These are phyloP conservation scores for Sebastes paucispinis DNA, from an alignment of 2,797 vertebrate species.

Conservation along the genomic window DNA sequence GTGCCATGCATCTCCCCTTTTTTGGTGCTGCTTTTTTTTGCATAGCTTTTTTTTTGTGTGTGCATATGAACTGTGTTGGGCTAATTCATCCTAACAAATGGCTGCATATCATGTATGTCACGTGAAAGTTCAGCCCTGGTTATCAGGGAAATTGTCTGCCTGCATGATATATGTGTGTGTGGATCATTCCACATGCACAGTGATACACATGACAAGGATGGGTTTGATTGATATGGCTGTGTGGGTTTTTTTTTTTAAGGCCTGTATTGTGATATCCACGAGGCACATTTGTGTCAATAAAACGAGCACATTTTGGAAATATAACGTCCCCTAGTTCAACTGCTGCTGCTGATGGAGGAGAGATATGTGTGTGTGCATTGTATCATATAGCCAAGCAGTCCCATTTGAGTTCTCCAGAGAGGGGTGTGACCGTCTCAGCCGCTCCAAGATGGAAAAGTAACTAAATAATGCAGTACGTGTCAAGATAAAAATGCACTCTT, in stretches of 20 bases:
- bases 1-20: too few relatives aligned
- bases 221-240: conserved; percentile 22
- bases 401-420: conserved; percentile 75
- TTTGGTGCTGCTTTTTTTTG: conserved; percentile 26
- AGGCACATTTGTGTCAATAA: conserved; percentile 29
- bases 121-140: conserved; percentile 71
- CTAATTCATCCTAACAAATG: conserved; percentile 67
- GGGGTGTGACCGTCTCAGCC: conserved; percentile 79
- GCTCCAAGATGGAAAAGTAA: conserved; percentile 69
- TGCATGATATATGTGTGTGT: conserved; percentile 8
- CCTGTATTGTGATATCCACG: conserved; percentile 29
- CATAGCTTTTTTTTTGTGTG: conserved; percentile 31
- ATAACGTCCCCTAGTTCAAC: conserved; percentile 5
- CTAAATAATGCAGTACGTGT: conserved; percentile 78
- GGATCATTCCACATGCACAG: conserved; percentile 25
- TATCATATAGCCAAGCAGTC: conserved; percentile 63
- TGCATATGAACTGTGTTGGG: conserved; percentile 47
- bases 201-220: conserved; percentile 24
- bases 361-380: conserved; percentile 56
- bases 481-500: conserved; percentile 67
- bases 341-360: conserved; percentile 16
- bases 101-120: conserved; percentile 66
- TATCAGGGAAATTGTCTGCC: conserved; percentile 24
- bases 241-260: conserved; percentile 1
- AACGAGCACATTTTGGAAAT: conserved; percentile 33